These are phyloP conservation scores for Procambarus virginalis DNA, from an alignment of 1,140 invertebrate species.

Conservation along the genomic window DNA sequence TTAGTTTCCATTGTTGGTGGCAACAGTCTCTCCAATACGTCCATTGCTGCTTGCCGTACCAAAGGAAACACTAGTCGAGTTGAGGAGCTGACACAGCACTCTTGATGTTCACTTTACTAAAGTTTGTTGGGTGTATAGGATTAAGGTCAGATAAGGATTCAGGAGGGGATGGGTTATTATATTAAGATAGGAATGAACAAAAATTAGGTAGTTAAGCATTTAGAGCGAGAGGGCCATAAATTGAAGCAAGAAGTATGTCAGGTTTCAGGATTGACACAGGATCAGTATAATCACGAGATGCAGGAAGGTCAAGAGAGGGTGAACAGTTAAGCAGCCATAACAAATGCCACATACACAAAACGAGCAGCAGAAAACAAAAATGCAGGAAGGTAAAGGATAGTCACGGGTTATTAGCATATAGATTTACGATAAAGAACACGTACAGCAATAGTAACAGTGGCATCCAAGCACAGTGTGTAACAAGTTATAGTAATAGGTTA, in stretches of 20 bases:
- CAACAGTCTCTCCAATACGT: slow-evolving; percentile 75
- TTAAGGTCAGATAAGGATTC: neutral
- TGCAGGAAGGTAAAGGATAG: neutral
- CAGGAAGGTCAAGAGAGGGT: neutral
- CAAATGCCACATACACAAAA: neutral
- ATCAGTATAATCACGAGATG: neutral
- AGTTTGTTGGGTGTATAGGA: slow-evolving; percentile 11
- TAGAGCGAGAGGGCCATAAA: neutral
- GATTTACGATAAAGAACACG: neutral
- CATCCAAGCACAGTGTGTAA: neutral
- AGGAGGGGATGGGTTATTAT: neutral
- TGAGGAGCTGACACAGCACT: slow-evolving; percentile 94
- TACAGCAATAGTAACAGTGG: neutral
- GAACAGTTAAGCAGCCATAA: neutral
- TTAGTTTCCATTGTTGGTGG: slow-evolving; percentile 81
- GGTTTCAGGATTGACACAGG: neutral
- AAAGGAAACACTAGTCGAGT: slow-evolving; percentile 90
- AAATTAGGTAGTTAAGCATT: neutral
- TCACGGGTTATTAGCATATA: neutral
- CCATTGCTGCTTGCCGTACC: slow-evolving; percentile 70
- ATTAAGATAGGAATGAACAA: neutral
- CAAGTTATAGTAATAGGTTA: neutral
- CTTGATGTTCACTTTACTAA: slow-evolving; percentile 89
- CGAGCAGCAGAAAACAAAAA: neutral
- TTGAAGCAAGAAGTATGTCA: neutral